A percentile compares a stretch with the other conserved stretches of the same genome.
These are phyloP conservation scores for Phylloscopus collybita DNA, from an alignment of 2,797 vertebrate species.

Conservation along the genomic window DNA sequence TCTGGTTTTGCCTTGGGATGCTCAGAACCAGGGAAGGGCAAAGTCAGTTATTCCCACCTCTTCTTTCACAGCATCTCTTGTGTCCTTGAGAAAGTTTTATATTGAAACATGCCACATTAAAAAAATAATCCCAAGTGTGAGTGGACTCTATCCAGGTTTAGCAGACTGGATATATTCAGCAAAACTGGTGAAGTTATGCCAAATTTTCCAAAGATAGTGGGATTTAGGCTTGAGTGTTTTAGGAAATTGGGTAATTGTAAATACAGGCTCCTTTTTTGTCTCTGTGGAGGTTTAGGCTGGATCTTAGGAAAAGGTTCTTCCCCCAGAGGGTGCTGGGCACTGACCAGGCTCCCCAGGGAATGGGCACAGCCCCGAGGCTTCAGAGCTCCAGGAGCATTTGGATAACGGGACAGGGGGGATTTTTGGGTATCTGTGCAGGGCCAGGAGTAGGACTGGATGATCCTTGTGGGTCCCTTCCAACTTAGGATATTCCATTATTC, in stretches of 20 bases:
- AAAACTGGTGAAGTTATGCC: background rate
- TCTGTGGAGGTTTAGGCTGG: background rate
- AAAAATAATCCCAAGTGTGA: background rate
- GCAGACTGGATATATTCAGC: background rate
- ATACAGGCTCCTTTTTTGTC: too few species aligned
- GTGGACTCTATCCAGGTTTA: background rate
- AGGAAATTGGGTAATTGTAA: background rate
- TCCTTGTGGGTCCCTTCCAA: background rate
- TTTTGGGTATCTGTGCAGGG: background rate
- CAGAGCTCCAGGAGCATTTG: background rate
- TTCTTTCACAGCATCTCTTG: background rate
- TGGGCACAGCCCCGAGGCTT: rapidly evolving
- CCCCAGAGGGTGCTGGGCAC: background rate
- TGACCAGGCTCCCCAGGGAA: background rate
- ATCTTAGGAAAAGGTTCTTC: background rate
- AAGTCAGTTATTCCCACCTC: background rate
- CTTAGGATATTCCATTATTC: too few species aligned
- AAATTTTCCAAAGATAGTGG: background rate
- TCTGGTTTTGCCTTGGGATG: background rate
- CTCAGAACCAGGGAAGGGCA: background rate
- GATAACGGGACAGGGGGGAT: too few species aligned
- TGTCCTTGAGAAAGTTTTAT: background rate
- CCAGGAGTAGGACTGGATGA: background rate
- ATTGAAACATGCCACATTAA: too few species aligned
- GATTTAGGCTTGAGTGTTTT: background rate